Base-by-base conservation (phyloP, 2,797 vertebrate genomes). In the Hippoglossus hippoglossus region DNA sequence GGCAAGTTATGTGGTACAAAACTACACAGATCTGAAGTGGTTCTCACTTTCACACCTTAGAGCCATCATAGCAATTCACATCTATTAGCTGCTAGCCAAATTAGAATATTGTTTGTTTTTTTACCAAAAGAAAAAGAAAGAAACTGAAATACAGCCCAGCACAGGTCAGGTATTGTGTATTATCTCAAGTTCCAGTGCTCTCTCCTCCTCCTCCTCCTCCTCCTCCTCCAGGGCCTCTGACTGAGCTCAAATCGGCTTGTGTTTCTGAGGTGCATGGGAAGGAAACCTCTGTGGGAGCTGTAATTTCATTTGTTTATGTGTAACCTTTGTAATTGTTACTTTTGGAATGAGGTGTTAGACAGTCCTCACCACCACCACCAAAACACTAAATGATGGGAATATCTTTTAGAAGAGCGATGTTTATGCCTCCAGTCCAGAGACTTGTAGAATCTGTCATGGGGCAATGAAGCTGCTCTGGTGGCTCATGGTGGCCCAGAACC, bases 141-240 rank as follows among this genome's bases (percentile, higher is more conserved):
- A 61, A 67, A 62, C 36, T 70, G 78, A 78, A 80, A 80, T 60
- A 41, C n/a, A 77, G 22, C n/a, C 55, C 6, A 0, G 9, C 66
- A 41, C 63, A 49, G 36, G 12, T 69, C 51, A 65, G 47, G 58
- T 60, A 74, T 65, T 77, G 77, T 84, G 56, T 82, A 72, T 83
- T 87, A 63, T 77, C 83, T 90, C 73, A 7, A 16, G 68, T 87
- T 87, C 54, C 85, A 73, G 24, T 15, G 3, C 31, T 22, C 53
- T 15, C 34, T 15, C 63, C 62, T 60, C 15, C 52, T 75, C n/a
- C 34, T 15, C 63, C 62, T 60, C 15, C 52, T 75, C n/a, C 59
- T 56, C 19, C 54, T 74, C 44, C 47, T 49, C 2, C 50, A 56
- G 81, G 82, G 78, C 78, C 57, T 73, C 77, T 36, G 1, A 61